Conservation (phyloP, 1,140 invertebrate species). For the Drosophila dunni region DNA sequence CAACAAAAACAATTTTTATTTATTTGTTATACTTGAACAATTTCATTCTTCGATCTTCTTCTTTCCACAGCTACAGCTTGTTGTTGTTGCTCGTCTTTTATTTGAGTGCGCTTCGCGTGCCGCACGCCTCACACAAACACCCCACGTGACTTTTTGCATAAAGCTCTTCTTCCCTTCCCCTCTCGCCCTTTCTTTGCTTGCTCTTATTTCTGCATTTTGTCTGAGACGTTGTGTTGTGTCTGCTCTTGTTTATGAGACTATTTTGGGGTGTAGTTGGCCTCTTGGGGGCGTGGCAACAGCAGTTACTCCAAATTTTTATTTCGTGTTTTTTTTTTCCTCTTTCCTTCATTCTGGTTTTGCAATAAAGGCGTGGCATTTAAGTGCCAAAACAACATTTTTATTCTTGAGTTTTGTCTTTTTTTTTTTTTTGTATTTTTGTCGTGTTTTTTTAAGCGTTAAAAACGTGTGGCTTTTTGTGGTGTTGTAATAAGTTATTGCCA, state of each 20-base stretch:
- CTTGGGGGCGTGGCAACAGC: conserved; percentile 23
- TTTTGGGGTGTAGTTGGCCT: conserved; percentile 5
- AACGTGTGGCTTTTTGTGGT: conserved; percentile 32
- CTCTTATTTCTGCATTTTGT: conserved; percentile 32
- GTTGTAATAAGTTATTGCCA: conserved; percentile 44
- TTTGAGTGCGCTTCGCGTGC: conserved; percentile 58
- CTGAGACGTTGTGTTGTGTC: conserved; percentile 43
- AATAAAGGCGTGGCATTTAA: conserved; percentile 59
- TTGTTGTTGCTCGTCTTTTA: neutral
- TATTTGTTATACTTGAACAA: conserved; percentile 22
- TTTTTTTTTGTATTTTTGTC: conserved; percentile 9
- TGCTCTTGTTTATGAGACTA: conserved; percentile 32
- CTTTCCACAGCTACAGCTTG: neutral
- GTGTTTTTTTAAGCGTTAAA: neutral
- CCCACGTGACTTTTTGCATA: conserved; percentile 56
- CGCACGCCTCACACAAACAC: conserved; percentile 58
- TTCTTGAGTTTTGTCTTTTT: neutral
- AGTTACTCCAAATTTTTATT: conserved; percentile 18
- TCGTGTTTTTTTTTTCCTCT: conserved; percentile 19
- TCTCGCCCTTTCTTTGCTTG: neutral
- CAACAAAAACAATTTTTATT: conserved; percentile 21
- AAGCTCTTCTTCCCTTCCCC: conserved; percentile 4
- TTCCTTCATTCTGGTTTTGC: conserved; percentile 11
- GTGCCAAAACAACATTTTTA: conserved; percentile 49
- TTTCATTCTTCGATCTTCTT: conserved; percentile 28